Evolutionary conservation across 2,888 invertebrate genomes (phyloP), one percentile per base, ranked within the genome.

Genomic region (Folsomia candida): DNA sequence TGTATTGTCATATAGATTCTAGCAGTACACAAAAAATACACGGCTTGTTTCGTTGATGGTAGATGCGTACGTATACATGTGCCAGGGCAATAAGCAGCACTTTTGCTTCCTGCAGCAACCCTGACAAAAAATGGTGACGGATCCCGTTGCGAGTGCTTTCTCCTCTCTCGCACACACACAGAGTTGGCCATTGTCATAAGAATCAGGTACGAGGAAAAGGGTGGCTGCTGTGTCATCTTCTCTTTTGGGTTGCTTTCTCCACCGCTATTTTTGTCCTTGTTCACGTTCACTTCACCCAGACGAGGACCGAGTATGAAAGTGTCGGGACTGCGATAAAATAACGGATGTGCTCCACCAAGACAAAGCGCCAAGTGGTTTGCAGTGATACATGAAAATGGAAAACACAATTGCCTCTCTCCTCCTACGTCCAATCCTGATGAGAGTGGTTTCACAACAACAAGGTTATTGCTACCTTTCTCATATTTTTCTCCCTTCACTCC

Each of bases 51-150:
- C 14, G 37, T 37, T n/a, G n/a, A n/a, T n/a, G n/a, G n/a, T n/a
- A n/a, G n/a, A n/a, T n/a, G n/a, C n/a, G n/a, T n/a, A n/a, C n/a
- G n/a, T n/a, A n/a, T n/a, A n/a, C n/a, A n/a, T n/a, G n/a, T n/a
- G n/a, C n/a, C n/a, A n/a, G 29, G 20, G 64, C 47, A 64, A 64
- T 64, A 64, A 64, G 64, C 47, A 51, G n/a, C n/a, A n/a, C n/a
- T 28, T 62, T 62, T 62, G 28, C 47, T 37, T 64, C 51, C 24
- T 47, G 6, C 51, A 29, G 20, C 37, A 22, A 24, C 24, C 24
- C 29, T 26, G 14, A 22, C 2, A 62, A n/a, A 28, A 62, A 62
- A 20, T 27, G 26, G 62, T 62, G 62, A 62, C n/a, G 29, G 27
- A 27, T 62, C 62, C 62, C 29, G 62, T 62, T 28, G 62, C 37